Evolutionary conservation across 2,113 vertebrate species (phyloP).

Genomic region (Indri indri): DNA sequence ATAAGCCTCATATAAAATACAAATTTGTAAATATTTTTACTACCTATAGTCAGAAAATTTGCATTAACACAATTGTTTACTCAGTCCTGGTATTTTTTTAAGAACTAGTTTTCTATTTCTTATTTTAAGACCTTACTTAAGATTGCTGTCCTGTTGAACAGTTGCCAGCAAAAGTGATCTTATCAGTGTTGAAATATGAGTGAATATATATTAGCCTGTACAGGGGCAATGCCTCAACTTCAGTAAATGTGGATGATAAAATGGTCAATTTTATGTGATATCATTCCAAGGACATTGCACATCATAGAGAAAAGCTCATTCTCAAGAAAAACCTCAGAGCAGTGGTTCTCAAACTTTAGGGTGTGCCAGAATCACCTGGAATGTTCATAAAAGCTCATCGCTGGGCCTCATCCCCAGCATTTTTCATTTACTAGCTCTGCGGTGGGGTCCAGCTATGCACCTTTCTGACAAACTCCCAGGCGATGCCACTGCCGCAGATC

Average conservation of each 20-base stretch:
- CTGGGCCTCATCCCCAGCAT: too few relatives aligned
- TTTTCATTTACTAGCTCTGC: neutral
- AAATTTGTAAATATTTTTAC: neutral
- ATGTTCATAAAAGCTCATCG: neutral
- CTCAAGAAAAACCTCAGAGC: neutral
- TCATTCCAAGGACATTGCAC: neutral
- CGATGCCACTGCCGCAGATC: neutral
- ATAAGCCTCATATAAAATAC: neutral
- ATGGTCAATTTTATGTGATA: neutral
- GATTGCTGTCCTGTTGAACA: neutral
- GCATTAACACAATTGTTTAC: neutral
- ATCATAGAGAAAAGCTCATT: neutral
- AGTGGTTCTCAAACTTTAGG: neutral
- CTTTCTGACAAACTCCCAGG: too few relatives aligned
- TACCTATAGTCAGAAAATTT: neutral
- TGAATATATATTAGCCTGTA: fast-evolving
- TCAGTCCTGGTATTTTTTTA: neutral
- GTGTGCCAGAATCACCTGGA: neutral
- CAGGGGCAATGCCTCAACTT: neutral
- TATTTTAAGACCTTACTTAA: neutral
- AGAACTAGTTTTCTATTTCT: neutral
- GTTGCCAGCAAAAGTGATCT: neutral
- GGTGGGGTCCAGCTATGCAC: too few relatives aligned
- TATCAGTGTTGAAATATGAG: neutral
- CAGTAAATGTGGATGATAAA: neutral